A percentile compares a stretch with the other conserved stretches of the same genome.
These are phyloP conservation scores for Harmothoe impar DNA, from an alignment of 2,888 invertebrate species.

Conservation along the genomic window DNA sequence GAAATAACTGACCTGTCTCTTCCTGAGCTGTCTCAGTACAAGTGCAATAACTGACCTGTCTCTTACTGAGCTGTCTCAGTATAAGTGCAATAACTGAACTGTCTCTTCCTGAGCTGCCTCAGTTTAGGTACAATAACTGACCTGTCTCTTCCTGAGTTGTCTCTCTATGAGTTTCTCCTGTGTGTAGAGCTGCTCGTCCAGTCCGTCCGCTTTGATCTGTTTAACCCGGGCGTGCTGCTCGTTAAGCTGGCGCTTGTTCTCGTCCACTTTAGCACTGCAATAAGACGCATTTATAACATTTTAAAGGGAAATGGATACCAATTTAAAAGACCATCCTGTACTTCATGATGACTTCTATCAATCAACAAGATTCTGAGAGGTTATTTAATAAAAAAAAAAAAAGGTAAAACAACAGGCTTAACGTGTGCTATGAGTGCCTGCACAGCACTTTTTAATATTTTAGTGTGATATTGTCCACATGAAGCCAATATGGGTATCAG, in stretches of 20 bases:
- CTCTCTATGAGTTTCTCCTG: conserved; percentile 78
- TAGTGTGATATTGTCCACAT: too few relatives aligned
- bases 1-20: too few relatives aligned
- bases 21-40: too few relatives aligned
- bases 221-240: conserved; percentile 77
- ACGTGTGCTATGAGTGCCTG: too few relatives aligned
- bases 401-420: too few relatives aligned
- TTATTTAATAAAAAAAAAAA: too few relatives aligned
- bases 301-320: background rate
- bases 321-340: background rate
- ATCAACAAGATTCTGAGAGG: background rate
- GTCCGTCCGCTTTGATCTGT: conserved; percentile 75
- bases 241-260: conserved; percentile 75
- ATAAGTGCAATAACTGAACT: too few relatives aligned
- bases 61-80: conserved; percentile 77
- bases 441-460: too few relatives aligned
- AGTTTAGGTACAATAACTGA: too few relatives aligned
- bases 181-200: conserved; percentile 74
- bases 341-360: background rate
- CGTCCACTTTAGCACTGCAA: conserved; percentile 75
- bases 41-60: conserved; percentile 76
- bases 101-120: too few relatives aligned
- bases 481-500: too few relatives aligned
- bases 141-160: conserved; percentile 78
- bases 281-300: too few relatives aligned